Conservation (phyloP, 2,797 vertebrate species). For the Myripristis murdjan region DNA sequence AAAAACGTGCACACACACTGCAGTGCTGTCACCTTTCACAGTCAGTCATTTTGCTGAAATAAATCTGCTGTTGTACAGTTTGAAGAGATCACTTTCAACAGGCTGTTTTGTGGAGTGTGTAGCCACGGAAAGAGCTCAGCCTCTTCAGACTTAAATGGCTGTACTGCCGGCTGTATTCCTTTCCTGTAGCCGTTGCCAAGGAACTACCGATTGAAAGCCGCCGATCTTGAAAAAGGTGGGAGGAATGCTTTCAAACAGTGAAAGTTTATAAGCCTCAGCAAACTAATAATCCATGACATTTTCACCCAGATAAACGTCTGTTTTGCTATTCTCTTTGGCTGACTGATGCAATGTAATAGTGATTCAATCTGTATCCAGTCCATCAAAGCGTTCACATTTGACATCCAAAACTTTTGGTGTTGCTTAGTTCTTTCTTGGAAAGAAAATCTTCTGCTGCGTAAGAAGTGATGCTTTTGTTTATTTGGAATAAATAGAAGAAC, state of each 20-base stretch:
- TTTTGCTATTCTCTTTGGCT: not conserved
- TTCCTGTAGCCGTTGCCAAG: constrained; percentile 62
- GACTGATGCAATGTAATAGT: constrained; percentile 6
- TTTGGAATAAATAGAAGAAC: no score
- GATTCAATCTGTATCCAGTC: not conserved
- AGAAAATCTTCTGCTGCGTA: no score
- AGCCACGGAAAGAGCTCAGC: constrained; percentile 40
- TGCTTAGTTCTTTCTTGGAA: no score
- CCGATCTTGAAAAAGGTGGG: constrained; percentile 46
- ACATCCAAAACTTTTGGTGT: no score
- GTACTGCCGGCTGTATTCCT: constrained; percentile 31
- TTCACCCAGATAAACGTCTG: not conserved
- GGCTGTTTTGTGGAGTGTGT: constrained; percentile 56
- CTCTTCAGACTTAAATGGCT: constrained; percentile 49
- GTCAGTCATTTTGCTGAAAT: constrained; percentile 53
- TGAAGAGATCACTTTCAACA: constrained; percentile 57
- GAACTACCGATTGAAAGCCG: constrained; percentile 51
- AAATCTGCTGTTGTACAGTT: constrained; percentile 57
- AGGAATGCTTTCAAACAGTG: constrained; percentile 36
- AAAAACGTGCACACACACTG: constrained; percentile 16
- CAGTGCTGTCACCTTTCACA: not conserved
- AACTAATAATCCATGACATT: constrained; percentile 39
- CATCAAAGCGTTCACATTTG: no score
- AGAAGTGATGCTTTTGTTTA: no score
- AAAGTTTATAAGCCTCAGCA: constrained; percentile 19